Percentiles rank a stretch among this genome's conserved stretches.
Evolutionary conservation across 2,888 invertebrate genomes (phyloP).

Genomic region (Acleris sparsana): DNA sequence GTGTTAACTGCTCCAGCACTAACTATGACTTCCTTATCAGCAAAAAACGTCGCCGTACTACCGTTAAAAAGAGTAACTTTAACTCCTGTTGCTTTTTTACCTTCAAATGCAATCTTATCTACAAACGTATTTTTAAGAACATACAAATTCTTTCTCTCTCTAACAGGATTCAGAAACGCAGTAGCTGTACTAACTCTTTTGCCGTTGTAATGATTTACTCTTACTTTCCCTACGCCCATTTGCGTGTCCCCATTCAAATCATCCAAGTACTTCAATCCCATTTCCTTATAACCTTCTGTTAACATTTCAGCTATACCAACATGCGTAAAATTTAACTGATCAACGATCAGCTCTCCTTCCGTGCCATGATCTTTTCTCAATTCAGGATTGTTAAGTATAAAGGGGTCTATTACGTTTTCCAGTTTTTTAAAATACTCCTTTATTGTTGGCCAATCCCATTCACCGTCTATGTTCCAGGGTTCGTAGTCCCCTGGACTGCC

Average conservation of each 20-base stretch:
- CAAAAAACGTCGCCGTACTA: slow-evolving; percentile 53
- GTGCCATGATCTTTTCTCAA: slow-evolving; percentile 69
- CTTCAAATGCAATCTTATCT: slow-evolving; percentile 51
- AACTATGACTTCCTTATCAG: slow-evolving; percentile 65
- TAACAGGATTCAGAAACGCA: slow-evolving; percentile 68
- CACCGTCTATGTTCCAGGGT: slow-evolving; percentile 67
- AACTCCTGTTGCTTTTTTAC: slow-evolving; percentile 58
- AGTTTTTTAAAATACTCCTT: slow-evolving; percentile 72
- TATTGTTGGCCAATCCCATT: slow-evolving; percentile 72
- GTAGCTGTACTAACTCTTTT: slow-evolving; percentile 82
- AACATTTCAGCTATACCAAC: slow-evolving; percentile 61
- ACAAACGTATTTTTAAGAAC: slow-evolving; percentile 65
- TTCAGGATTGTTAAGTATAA: slow-evolving; percentile 64
- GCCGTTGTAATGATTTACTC: slow-evolving; percentile 78
- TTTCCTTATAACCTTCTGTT: slow-evolving; percentile 71
- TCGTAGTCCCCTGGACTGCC: slow-evolving; percentile 69
- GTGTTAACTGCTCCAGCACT: slow-evolving; percentile 71
- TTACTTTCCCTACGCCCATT: slow-evolving; percentile 80
- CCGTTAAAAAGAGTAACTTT: slow-evolving; percentile 55
- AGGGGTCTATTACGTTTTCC: slow-evolving; percentile 69
- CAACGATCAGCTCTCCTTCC: slow-evolving; percentile 78
- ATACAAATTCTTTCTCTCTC: slow-evolving; percentile 62
- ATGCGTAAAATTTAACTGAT: slow-evolving; percentile 73
- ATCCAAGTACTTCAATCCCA: slow-evolving; percentile 73
- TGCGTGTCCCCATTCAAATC: slow-evolving; percentile 74